A percentile compares a stretch with the other conserved stretches of the same genome.
These are phyloP conservation scores for Zelostemma sp. DNA, from an alignment of 1,140 invertebrate genomes.

Conservation along the genomic window DNA sequence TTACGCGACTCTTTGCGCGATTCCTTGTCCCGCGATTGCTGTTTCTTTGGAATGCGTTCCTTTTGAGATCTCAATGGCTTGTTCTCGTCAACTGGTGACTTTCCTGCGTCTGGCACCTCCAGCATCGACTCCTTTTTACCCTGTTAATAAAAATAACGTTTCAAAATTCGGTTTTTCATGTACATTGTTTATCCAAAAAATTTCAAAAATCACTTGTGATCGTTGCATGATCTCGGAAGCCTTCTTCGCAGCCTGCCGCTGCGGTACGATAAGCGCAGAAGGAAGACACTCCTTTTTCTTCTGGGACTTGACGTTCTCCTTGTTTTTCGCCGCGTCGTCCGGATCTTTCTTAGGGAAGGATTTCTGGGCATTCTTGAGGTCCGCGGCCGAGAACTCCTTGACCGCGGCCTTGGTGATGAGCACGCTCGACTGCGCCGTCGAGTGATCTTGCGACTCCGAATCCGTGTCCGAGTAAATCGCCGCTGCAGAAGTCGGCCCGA, in stretches of 20 bases:
- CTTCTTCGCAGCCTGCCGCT: conserved; percentile 90
- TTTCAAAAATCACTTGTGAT: conserved; percentile 48
- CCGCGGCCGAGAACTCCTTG: conserved; percentile 79
- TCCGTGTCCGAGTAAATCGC: conserved; percentile 84
- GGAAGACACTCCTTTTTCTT: conserved; percentile 77
- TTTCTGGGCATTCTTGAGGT: conserved; percentile 60
- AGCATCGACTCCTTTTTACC: conserved; percentile 55
- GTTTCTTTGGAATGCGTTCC: conserved; percentile 50
- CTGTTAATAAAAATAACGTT: conserved; percentile 11
- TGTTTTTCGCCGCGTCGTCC: conserved; percentile 62
- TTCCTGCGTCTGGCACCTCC: conserved; percentile 48
- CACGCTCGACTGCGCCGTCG: conserved; percentile 53
- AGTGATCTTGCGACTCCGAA: conserved; percentile 76
- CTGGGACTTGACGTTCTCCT: conserved; percentile 72
- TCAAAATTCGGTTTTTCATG: background rate
- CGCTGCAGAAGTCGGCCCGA: conserved; percentile 61
- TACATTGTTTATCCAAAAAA: too few species aligned
- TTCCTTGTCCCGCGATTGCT: conserved; percentile 52
- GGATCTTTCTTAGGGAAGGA: conserved; percentile 51
- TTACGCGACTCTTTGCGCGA: conserved; percentile 60
- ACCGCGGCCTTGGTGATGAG: conserved; percentile 84
- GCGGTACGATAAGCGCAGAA: conserved; percentile 89
- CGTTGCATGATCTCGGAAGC: conserved; percentile 86
- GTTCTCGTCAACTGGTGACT: conserved; percentile 54
- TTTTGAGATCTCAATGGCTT: conserved; percentile 63